phyloP scores from a whole-genome alignment of 2,797 vertebrate genomes.

The Linurgus olivaceus region DNA sequence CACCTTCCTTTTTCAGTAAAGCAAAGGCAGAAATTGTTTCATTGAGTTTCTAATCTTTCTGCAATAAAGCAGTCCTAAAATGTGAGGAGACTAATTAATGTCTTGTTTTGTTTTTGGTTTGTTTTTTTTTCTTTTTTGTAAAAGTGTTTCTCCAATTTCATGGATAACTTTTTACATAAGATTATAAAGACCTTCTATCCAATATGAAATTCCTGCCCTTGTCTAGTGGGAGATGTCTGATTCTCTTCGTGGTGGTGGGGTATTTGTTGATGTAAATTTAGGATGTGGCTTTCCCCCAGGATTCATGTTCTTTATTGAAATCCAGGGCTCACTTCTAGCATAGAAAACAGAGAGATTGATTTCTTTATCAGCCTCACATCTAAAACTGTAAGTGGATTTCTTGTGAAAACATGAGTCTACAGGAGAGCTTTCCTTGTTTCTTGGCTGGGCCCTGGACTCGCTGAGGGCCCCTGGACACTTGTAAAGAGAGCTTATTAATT shows the following conservation, averaged over 20 bases:
- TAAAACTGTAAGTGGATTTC: background rate
- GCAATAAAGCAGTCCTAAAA: background rate
- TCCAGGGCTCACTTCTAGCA: background rate
- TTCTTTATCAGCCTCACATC: background rate
- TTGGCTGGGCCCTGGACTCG: background rate
- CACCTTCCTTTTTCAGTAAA: background rate
- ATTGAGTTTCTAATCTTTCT: background rate
- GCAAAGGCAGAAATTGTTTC: background rate
- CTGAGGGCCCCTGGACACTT: background rate
- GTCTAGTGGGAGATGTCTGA: background rate
- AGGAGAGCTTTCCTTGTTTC: background rate
- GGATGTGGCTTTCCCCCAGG: background rate
- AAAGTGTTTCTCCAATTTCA: background rate
- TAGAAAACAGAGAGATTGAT: background rate
- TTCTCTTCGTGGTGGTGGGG: accelerated
- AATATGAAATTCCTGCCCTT: background rate
- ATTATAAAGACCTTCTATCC: background rate
- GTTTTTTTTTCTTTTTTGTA: background rate
- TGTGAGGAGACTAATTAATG: background rate
- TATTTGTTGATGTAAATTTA: background rate
- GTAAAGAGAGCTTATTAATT: background rate
- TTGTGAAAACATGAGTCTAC: background rate
- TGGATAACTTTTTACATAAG: background rate
- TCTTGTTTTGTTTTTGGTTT: background rate
- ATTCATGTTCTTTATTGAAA: background rate